These are phyloP conservation scores for Mantis religiosa DNA, from an alignment of 2,888 invertebrate genomes.

Conservation along the genomic window DNA sequence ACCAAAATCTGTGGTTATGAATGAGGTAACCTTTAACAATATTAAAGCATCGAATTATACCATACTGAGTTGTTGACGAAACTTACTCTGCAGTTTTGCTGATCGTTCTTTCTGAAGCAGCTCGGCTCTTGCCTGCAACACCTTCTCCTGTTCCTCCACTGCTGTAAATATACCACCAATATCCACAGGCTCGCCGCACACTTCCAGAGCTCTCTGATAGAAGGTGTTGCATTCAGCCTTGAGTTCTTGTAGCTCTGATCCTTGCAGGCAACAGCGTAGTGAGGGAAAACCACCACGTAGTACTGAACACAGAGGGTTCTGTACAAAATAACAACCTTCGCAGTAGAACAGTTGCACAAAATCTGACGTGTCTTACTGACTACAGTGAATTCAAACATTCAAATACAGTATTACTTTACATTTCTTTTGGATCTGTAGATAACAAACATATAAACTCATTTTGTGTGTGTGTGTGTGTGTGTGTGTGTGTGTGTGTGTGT, in stretches of 20 bases:
- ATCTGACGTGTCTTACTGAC: no score
- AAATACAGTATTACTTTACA: no score
- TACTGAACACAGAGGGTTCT: constrained; percentile 23
- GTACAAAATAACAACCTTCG: background rate
- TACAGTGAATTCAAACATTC: no score
- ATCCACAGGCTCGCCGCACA: constrained; percentile 18
- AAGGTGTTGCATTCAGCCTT: constrained; percentile 5
- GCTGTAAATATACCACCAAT: background rate
- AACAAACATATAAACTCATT: no score
- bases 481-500: no score
- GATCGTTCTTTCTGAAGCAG: background rate
- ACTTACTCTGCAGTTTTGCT: background rate
- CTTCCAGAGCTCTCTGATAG: background rate
- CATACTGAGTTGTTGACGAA: no score
- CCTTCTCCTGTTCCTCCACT: constrained; percentile 4
- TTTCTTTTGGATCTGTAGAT: no score
- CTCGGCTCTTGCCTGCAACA: background rate
- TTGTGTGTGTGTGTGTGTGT: no score
- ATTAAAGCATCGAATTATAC: no score
- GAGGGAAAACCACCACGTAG: constrained; percentile 1
- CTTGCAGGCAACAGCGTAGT: constrained; percentile 13
- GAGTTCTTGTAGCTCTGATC: background rate
- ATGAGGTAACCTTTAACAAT: no score
- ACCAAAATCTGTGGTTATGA: no score
- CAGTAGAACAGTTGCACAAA: no score